These are phyloP conservation scores for Zaprionus gabonicus DNA, from an alignment of 1,140 invertebrate species.

Conservation along the genomic window DNA sequence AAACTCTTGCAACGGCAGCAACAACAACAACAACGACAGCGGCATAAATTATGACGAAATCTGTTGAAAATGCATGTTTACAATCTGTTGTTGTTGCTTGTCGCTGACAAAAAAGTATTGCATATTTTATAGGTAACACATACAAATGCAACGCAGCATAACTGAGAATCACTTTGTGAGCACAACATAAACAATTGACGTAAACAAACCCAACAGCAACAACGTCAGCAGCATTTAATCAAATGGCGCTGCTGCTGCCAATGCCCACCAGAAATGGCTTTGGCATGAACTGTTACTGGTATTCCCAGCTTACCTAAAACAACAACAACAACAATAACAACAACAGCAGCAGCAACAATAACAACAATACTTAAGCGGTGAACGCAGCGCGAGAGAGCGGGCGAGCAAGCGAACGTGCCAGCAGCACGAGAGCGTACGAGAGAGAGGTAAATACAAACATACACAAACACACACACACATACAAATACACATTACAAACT, in stretches of 20 bases:
- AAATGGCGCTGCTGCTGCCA: conserved; percentile 53
- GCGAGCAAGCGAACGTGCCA: background rate
- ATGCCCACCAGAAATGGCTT: conserved; percentile 54
- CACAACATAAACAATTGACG: conserved; percentile 8
- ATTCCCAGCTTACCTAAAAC: conserved; percentile 49
- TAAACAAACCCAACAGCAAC: conserved; percentile 1
- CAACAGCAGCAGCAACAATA: background rate
- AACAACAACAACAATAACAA: conserved; percentile 1
- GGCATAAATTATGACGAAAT: conserved; percentile 56
- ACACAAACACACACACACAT: background rate
- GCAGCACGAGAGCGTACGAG: conserved; percentile 32
- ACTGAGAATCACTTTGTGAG: conserved; percentile 13
- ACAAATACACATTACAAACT: background rate
- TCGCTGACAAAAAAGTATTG: conserved; percentile 36
- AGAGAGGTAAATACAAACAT: conserved; percentile 30
- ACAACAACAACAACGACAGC: conserved; percentile 16
- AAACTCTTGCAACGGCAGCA: conserved; percentile 32
- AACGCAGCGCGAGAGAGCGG: conserved; percentile 11
- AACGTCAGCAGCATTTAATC: conserved; percentile 18
- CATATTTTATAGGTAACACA: conserved; percentile 45
- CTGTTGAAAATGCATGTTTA: conserved; percentile 47
- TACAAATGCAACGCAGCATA: conserved; percentile 27
- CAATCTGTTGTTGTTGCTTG: conserved; percentile 47
- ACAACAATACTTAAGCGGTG: background rate
- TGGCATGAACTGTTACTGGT: conserved; percentile 53